Evolutionary conservation across 2,797 vertebrate genomes (phyloP).

Genomic region (Euthynnus affinis): DNA sequence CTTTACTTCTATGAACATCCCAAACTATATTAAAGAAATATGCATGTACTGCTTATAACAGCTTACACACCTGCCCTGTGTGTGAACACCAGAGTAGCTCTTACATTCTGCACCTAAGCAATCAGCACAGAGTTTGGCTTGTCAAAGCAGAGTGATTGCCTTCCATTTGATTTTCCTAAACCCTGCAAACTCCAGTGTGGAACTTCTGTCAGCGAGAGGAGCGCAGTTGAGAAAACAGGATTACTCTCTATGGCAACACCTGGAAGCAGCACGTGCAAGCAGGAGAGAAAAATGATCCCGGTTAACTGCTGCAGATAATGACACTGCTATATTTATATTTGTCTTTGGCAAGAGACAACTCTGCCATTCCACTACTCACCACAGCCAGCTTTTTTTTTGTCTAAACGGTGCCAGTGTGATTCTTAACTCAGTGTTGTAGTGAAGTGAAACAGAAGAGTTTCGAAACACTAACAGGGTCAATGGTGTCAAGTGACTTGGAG

Average conservation of each 20-base stretch:
- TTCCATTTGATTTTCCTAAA: slow-evolving; percentile 75
- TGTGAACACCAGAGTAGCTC: slow-evolving; percentile 40
- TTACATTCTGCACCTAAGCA: slow-evolving; percentile 12
- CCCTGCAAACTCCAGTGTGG: slow-evolving; percentile 65
- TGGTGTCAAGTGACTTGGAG: slow-evolving; percentile 63
- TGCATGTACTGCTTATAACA: slow-evolving; percentile 1
- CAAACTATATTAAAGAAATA: neutral
- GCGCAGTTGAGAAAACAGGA: slow-evolving; percentile 77
- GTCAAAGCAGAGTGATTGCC: slow-evolving; percentile 69
- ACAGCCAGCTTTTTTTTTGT: slow-evolving; percentile 44
- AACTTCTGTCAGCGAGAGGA: slow-evolving; percentile 68
- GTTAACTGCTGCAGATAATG: slow-evolving; percentile 70
- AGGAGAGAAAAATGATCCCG: slow-evolving; percentile 67
- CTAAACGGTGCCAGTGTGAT: slow-evolving; percentile 55
- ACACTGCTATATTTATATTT: slow-evolving; percentile 79
- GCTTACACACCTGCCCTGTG: slow-evolving; percentile 39
- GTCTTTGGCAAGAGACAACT: slow-evolving; percentile 71
- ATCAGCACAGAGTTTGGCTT: slow-evolving; percentile 62
- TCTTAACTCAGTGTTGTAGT: slow-evolving; percentile 54
- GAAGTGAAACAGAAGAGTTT: slow-evolving; percentile 63
- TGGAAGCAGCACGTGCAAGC: slow-evolving; percentile 71
- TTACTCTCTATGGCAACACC: slow-evolving; percentile 81
- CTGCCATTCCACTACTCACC: slow-evolving; percentile 59
- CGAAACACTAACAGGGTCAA: slow-evolving; percentile 63
- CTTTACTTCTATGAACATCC: neutral